Base-by-base conservation (phyloP, 37 sponge, comb jelly and placozoan genomes). In the Halisarca cf. caerulea region DNA sequence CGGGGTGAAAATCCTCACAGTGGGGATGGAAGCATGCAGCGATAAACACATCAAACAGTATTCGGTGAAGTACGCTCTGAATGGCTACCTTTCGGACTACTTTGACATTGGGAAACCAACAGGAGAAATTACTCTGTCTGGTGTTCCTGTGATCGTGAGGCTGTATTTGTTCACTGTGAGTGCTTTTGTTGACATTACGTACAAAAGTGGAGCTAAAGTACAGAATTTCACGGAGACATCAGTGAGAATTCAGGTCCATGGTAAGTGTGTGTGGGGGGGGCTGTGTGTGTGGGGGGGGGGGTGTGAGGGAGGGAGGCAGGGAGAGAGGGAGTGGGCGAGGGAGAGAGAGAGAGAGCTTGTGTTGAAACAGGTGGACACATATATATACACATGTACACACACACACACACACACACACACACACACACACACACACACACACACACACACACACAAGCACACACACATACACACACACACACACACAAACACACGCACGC, bases 381-480 rank as follows among this genome's bases (percentile, higher is more conserved):
- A 47, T 11, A 47, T 11, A 47, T 11, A 47, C 51, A 47, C 51
- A 47, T 11, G 11, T 11, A 47, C 51, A 47, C 51, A 47, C 51
- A 47, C 51, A 47, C 51, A 47, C 51, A 47, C 51, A 47, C 51
- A 47, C 51, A 47, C 51, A 47, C 51, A 47, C 51, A 47, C 51
- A 47, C 51, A 47, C 51, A 47, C 51, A 47, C 51, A 47, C 51
- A n/a, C 33, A n/a, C 59, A 20, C 30, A 45, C 81, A 45, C 30
- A 21, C 81, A 41, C 27, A 42, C 58, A 54, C 59, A 55, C 59
- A 80, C 34, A 80, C 81, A 45, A 8, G 24, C 59, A 54, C 34
- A 80, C 58, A 55, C 58, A 54, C 35, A 80, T n/a, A 55, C 59
- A 66, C 34, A 39, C 43, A 71, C 47, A 47, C 51, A 47, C 51